Conservation (phyloP, 2,888 invertebrate species). For the Yponomeuta malinellus region DNA sequence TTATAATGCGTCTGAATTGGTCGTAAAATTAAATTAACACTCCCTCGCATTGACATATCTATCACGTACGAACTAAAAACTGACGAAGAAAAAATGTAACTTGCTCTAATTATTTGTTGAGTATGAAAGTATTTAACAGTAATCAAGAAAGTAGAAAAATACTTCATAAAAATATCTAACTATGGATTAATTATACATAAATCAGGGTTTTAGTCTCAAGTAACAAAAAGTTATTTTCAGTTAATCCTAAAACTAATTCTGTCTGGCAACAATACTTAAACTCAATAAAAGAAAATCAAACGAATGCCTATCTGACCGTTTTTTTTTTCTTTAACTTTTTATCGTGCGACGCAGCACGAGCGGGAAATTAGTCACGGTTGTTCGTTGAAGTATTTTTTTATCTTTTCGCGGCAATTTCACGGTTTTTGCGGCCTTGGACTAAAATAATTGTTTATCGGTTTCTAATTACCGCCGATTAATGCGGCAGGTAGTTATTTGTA, state of each 20-base stretch:
- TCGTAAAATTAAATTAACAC: conserved; percentile 1
- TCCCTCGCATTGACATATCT: neutral
- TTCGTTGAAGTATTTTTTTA: conserved; percentile 25
- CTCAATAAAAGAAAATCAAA: neutral
- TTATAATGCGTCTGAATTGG: neutral
- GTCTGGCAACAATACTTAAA: neutral
- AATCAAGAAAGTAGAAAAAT: too few relatives aligned
- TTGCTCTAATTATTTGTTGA: too few relatives aligned
- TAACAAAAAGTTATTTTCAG: too few relatives aligned
- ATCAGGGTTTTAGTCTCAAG: too few relatives aligned
- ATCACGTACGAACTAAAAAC: too few relatives aligned
- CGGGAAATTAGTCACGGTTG: conserved; percentile 44
- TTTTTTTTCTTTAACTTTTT: neutral
- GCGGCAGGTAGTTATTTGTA: neutral
- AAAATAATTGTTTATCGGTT: conserved; percentile 1
- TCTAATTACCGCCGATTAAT: neutral
- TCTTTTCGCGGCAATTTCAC: neutral
- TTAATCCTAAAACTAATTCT: too few relatives aligned
- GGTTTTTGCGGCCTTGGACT: neutral
- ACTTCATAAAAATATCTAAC: too few relatives aligned
- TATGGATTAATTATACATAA: too few relatives aligned
- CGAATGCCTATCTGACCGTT: neutral
- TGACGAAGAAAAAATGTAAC: too few relatives aligned
- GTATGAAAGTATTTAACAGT: too few relatives aligned
- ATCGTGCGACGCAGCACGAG: conserved; percentile 32